phyloP scores from a whole-genome alignment of 2,888 invertebrate genomes.

The Eulithis prunata region DNA sequence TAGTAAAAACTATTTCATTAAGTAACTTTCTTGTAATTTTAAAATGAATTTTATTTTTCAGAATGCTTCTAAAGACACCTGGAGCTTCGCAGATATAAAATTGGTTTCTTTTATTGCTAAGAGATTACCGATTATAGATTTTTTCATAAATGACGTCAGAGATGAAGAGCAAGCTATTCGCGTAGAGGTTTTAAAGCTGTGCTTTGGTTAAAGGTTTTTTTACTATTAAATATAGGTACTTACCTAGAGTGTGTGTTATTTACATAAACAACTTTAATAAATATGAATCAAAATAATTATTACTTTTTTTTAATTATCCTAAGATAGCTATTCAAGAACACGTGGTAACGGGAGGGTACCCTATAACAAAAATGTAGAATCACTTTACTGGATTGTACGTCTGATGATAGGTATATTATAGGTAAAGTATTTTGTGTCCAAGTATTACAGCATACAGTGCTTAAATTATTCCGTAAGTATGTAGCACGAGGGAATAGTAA shows the following conservation, averaged over 20 bases:
- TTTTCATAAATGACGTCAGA: conserved; percentile 45
- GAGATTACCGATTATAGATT: conserved; percentile 48
- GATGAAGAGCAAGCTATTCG: conserved; percentile 37
- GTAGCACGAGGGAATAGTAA: conserved; percentile 60
- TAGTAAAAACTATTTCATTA: no score
- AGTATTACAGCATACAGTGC: conserved; percentile 20
- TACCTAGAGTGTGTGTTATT: no score
- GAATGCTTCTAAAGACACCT: conserved; percentile 11
- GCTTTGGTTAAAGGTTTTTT: conserved; percentile 43
- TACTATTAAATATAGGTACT: no score
- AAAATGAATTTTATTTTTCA: conserved; percentile 21
- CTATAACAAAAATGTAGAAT: no score
- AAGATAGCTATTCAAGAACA: no score
- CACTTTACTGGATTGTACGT: no score
- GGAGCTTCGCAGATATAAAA: conserved; percentile 42
- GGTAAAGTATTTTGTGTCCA: conserved; percentile 2
- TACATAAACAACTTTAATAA: no score
- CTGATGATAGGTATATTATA: no score
- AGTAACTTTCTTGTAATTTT: no score
- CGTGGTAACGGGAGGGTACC: no score
- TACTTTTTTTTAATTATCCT: no score
- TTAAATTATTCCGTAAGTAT: conserved; percentile 68
- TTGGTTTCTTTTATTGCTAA: conserved; percentile 35
- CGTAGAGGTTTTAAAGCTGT: conserved; percentile 47
- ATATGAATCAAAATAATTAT: no score